Conservation (phyloP, 2,113 vertebrate genomes). For the Bufo gargarizans region DNA sequence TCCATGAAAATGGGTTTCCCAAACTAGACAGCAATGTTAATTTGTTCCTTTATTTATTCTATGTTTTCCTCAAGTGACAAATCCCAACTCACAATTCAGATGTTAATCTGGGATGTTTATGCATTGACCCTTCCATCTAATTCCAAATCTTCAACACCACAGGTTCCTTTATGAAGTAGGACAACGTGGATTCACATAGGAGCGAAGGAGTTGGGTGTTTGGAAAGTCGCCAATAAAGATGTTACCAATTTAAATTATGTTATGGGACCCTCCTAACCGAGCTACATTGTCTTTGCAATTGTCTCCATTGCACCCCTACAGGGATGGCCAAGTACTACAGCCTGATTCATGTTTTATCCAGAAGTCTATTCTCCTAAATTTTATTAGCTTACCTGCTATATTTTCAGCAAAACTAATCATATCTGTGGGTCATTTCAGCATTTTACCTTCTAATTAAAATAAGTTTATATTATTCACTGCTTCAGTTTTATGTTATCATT, state of each 20-base stretch:
- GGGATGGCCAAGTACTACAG: background rate
- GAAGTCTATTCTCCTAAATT: background rate
- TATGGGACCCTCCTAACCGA: background rate
- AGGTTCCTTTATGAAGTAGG: no score
- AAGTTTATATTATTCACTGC: background rate
- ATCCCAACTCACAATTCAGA: no score
- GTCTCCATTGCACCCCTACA: background rate
- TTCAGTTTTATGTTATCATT: background rate
- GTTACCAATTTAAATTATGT: background rate
- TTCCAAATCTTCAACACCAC: no score
- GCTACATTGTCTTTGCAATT: background rate
- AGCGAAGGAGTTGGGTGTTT: no score
- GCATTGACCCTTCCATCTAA: no score
- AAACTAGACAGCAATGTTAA: no score
- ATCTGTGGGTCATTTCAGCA: background rate
- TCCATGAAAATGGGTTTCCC: no score
- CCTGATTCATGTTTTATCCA: background rate
- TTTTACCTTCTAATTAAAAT: constrained; percentile 22
- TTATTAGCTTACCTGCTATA: background rate
- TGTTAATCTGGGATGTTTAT: no score
- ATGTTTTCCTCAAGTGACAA: no score
- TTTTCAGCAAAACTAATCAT: background rate
- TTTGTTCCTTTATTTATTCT: no score
- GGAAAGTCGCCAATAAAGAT: background rate
- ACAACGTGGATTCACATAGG: no score